These are phyloP conservation scores for Beris chalybata DNA, from an alignment of 2,888 invertebrate genomes.

Conservation along the genomic window DNA sequence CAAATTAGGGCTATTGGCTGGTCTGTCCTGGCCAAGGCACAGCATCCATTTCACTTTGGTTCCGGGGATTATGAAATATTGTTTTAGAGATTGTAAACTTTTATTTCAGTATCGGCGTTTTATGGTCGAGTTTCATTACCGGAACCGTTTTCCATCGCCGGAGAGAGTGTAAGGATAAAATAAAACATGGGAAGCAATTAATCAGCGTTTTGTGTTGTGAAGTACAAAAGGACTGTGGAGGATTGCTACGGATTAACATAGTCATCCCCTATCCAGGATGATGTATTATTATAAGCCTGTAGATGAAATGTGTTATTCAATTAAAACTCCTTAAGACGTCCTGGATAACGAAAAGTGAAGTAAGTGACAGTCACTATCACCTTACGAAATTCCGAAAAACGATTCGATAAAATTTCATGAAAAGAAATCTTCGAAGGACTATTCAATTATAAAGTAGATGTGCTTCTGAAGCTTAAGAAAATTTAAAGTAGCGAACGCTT, in stretches of 20 bases:
- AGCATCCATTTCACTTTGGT: background rate
- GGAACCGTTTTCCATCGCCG: too few species aligned
- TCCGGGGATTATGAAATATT: conserved; percentile 9
- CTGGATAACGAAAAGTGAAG: background rate
- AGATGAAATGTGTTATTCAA: background rate
- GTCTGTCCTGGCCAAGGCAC: background rate
- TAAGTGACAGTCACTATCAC: conserved; percentile 11
- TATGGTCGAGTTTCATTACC: too few species aligned
- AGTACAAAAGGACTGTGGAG: background rate
- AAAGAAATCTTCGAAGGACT: too few species aligned
- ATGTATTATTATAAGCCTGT: too few species aligned
- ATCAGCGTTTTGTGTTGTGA: conserved; percentile 5
- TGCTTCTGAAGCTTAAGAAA: too few species aligned
- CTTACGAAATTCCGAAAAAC: background rate
- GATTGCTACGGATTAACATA: background rate
- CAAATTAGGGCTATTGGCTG: too few species aligned
- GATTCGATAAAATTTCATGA: too few species aligned
- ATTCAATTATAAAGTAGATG: too few species aligned
- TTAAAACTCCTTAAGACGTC: background rate
- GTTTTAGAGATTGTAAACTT: conserved; percentile 8
- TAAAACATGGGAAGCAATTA: conserved; percentile 4
- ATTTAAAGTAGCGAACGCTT: too few species aligned
- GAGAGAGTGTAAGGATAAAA: too few species aligned
- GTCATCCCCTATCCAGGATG: too few species aligned
- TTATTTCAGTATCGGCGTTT: conserved; percentile 3